Conservation (phyloP, 2,113 vertebrate species). For the Philantomba maxwellii region DNA sequence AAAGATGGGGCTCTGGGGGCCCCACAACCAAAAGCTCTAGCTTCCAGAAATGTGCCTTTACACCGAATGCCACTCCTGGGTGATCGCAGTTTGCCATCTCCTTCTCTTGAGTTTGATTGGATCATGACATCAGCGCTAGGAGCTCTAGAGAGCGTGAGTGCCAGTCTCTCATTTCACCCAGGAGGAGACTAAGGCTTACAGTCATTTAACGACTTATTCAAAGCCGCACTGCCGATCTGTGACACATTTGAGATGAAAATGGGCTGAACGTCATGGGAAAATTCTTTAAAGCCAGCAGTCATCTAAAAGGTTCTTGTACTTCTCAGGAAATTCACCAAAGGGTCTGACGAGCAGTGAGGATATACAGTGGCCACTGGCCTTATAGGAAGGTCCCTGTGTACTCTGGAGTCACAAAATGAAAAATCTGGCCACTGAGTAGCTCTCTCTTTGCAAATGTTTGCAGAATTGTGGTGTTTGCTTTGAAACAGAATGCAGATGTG, state of each 20-base stretch:
- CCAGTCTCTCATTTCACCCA: not conserved
- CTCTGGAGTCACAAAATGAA: not conserved
- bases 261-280: not conserved
- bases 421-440: not conserved
- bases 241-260: not conserved
- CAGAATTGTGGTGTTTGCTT: not conserved
- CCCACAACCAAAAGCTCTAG: not conserved
- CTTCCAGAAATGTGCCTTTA: conserved; percentile 6
- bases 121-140: not conserved
- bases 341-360: not conserved
- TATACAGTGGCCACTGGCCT: not conserved
- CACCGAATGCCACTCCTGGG: not conserved
- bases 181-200: not conserved
- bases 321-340: conserved; percentile 16
- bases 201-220: not conserved
- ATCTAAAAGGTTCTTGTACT: not conserved
- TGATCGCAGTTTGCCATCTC: not conserved
- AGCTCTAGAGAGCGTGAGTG: not conserved
- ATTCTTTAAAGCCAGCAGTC: not conserved
- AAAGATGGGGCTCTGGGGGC: not conserved
- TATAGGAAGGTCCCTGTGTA: not conserved
- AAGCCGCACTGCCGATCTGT: not conserved
- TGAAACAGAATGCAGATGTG: not conserved
- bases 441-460: conserved; percentile 11
- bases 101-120: not conserved